phyloP scores from a whole-genome alignment of 2,888 invertebrate species.

The Patella depressa region DNA sequence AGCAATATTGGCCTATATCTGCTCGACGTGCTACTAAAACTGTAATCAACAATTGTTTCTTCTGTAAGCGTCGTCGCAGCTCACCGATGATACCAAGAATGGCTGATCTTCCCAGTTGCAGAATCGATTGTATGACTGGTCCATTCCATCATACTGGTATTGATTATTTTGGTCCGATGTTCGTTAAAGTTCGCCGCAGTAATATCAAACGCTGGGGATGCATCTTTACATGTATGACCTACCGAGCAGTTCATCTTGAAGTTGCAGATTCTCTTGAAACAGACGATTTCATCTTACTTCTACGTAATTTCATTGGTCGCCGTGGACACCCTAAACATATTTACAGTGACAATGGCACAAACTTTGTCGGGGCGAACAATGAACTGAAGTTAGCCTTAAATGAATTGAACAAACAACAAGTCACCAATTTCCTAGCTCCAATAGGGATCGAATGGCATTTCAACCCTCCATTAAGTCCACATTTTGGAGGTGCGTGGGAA shows the following conservation, averaged over 20 bases:
- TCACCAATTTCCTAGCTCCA: conserved; percentile 24
- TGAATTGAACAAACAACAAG: conserved; percentile 19
- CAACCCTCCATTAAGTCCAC: conserved; percentile 59
- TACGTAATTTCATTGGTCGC: conserved; percentile 17
- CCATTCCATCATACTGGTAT: conserved; percentile 15
- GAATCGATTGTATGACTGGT: too few relatives aligned
- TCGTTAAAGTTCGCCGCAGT: conserved; percentile 16
- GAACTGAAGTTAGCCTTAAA: conserved; percentile 27
- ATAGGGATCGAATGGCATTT: conserved; percentile 62
- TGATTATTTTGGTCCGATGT: conserved; percentile 22
- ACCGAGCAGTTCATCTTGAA: conserved; percentile 22
- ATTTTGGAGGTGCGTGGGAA: too few relatives aligned
- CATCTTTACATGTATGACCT: conserved; percentile 22
- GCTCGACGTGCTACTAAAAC: too few relatives aligned
- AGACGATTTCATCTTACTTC: conserved; percentile 17
- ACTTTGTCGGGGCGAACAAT: conserved; percentile 37
- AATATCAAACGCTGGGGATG: conserved; percentile 22
- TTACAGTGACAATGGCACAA: conserved; percentile 38
- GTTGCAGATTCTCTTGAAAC: conserved; percentile 19
- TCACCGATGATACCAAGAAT: too few relatives aligned
- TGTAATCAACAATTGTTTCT: too few relatives aligned
- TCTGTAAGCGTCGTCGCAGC: too few relatives aligned
- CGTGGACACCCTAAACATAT: conserved; percentile 28
- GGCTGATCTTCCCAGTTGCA: too few relatives aligned
- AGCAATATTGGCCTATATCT: too few relatives aligned